phyloP scores from a whole-genome alignment of 2,113 vertebrate species.

The Malurus melanocephalus region DNA sequence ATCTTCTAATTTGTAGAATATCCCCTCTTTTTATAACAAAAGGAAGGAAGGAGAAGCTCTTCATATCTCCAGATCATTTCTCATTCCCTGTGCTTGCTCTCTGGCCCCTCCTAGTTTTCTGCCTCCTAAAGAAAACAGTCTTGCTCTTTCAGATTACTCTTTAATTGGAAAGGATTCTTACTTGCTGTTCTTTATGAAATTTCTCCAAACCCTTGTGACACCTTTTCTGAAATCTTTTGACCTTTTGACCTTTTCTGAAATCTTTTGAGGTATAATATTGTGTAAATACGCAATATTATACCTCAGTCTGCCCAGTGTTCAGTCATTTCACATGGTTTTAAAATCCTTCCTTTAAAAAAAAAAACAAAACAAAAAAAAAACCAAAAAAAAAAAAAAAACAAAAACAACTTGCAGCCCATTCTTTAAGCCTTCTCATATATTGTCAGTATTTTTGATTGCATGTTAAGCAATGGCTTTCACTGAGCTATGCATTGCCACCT shows the following conservation, averaged over 20 bases:
- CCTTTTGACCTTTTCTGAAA: not conserved
- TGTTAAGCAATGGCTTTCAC: not conserved
- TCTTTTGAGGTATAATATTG: not conserved
- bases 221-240: not conserved
- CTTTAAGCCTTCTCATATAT: not conserved
- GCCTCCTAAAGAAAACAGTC: not conserved
- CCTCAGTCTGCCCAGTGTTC: not conserved
- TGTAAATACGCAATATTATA: not conserved
- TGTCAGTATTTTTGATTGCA: not conserved
- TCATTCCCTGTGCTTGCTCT: not conserved
- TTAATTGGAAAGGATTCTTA: not conserved
- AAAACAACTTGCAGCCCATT: not conserved
- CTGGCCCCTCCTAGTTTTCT: not conserved
- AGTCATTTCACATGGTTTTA: not conserved
- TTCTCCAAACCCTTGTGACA: not conserved
- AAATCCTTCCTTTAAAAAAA: not conserved
- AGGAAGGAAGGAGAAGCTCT: not conserved
- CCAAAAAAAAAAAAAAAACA: no score
- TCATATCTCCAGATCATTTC: not conserved
- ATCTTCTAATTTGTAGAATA: not conserved
- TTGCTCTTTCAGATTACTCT: not conserved
- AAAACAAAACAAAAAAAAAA: no score
- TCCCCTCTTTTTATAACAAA: not conserved
- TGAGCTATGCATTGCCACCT: not conserved
- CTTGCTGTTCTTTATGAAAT: not conserved